Evolutionary conservation across 2,113 vertebrate genomes (phyloP).

Genomic region (Lucifuga dentata): DNA sequence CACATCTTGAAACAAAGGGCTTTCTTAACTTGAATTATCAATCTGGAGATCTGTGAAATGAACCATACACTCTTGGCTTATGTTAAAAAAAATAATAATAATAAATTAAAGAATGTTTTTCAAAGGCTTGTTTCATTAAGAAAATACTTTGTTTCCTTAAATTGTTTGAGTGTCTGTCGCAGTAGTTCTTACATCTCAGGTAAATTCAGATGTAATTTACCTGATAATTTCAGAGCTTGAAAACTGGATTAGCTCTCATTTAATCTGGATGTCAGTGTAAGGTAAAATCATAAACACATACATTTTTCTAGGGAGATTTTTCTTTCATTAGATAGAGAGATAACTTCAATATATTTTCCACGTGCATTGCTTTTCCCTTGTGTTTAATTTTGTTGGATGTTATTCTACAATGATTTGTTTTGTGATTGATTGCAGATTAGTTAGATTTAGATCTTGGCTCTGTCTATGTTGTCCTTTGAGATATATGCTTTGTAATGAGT

Average conservation of each 20-base stretch:
- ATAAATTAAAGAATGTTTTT: no score
- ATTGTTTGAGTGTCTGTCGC: neutral
- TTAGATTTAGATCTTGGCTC: slow-evolving; percentile 18
- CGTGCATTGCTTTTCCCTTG: slow-evolving; percentile 9
- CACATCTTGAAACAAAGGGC: slow-evolving; percentile 25
- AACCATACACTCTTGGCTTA: no score
- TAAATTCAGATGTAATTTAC: neutral
- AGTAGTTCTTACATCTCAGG: neutral
- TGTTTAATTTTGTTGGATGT: slow-evolving; percentile 29
- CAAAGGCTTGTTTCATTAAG: no score
- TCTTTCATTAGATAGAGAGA: no score
- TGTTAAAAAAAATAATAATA: no score
- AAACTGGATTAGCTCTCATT: neutral
- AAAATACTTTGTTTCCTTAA: slow-evolving; percentile 6
- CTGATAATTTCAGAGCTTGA: neutral
- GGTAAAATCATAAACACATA: no score
- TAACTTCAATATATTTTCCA: neutral
- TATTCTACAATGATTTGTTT: slow-evolving; percentile 11
- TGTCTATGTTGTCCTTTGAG: neutral
- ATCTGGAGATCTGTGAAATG: slow-evolving; percentile 13
- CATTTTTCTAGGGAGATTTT: no score
- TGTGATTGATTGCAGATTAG: neutral
- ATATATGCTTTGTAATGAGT: slow-evolving; percentile 14
- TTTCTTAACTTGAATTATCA: slow-evolving; percentile 27
- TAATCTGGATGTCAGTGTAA: neutral